A percentile compares a stretch with the other conserved stretches of the same genome.
Conservation (phyloP, 2,113 vertebrate genomes). For the Hippocampus zosterae region DNA sequence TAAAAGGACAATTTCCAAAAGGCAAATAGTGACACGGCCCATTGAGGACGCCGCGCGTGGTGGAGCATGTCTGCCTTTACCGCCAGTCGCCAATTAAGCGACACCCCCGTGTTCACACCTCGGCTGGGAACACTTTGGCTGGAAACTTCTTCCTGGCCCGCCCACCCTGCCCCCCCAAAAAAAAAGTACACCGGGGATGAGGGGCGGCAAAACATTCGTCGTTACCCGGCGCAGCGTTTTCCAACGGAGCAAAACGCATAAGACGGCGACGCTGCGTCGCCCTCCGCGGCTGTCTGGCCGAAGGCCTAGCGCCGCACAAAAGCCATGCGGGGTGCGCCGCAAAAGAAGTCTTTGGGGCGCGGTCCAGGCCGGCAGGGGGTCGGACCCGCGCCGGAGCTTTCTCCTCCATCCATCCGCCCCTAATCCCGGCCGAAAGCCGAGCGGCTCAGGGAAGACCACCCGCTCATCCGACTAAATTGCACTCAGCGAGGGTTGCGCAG, state of each 20-base stretch:
- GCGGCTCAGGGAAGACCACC: slow-evolving; percentile 62
- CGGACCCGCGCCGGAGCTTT: slow-evolving; percentile 32
- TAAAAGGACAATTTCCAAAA: slow-evolving; percentile 55
- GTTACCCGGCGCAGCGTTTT: too few species aligned
- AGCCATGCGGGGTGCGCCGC: slow-evolving; percentile 62
- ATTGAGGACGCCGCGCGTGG: slow-evolving; percentile 63
- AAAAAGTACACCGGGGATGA: neutral
- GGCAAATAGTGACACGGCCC: slow-evolving; percentile 49
- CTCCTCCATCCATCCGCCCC: slow-evolving; percentile 23
- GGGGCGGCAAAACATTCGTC: neutral
- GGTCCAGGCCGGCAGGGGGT: slow-evolving; percentile 44
- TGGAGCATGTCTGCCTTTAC: slow-evolving; percentile 63
- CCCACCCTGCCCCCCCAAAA: slow-evolving; percentile 1
- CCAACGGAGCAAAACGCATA: slow-evolving; percentile 26
- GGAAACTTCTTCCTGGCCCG: slow-evolving; percentile 31
- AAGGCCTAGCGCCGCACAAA: slow-evolving; percentile 54
- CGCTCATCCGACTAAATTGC: slow-evolving; percentile 72
- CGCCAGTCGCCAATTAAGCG: slow-evolving; percentile 63
- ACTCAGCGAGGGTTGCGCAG: slow-evolving; percentile 43
- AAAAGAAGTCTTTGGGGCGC: slow-evolving; percentile 68
- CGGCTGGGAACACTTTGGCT: slow-evolving; percentile 43
- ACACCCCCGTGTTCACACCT: slow-evolving; percentile 61
- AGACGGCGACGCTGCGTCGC: slow-evolving; percentile 22
- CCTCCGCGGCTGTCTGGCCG: slow-evolving; percentile 29
- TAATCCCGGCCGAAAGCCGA: slow-evolving; percentile 64